Percentiles rank a stretch among this genome's conserved stretches.
These are phyloP conservation scores for Diachasmimorpha longicaudata DNA, from an alignment of 1,140 invertebrate genomes.

Conservation along the genomic window DNA sequence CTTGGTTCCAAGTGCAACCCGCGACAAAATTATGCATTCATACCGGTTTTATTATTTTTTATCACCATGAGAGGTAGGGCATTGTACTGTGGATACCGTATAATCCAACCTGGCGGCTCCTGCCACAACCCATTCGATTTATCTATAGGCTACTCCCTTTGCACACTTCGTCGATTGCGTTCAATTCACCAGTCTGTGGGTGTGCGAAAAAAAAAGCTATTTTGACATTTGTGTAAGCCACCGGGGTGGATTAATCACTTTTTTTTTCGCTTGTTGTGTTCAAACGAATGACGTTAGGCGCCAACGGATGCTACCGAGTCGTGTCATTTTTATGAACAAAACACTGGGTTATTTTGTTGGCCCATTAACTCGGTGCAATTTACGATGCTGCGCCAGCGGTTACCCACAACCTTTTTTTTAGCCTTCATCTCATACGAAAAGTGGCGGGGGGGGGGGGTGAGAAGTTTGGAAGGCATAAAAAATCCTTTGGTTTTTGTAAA, in stretches of 20 bases:
- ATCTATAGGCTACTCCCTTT: neutral
- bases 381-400: conserved; percentile 31
- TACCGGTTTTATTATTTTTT: neutral
- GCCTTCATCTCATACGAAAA: too few species aligned
- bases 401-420: conserved; percentile 9
- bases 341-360: conserved; percentile 31
- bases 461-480: too few species aligned
- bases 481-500: too few species aligned
- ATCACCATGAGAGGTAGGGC: neutral
- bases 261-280: conserved; percentile 42
- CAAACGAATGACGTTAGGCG: conserved; percentile 49
- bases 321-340: conserved; percentile 41
- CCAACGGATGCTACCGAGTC: conserved; percentile 41
- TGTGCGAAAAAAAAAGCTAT: conserved; percentile 36
- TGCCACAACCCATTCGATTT: neutral
- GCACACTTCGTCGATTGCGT: neutral
- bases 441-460: too few species aligned
- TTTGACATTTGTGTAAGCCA: too few species aligned
- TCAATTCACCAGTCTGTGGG: neutral
- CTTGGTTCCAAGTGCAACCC: neutral
- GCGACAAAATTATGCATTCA: neutral
- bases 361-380: conserved; percentile 36
- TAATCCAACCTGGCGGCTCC: neutral
- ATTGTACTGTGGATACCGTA: neutral
- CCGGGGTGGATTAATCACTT: too few species aligned